These are phyloP conservation scores for Pseudoatta argentina DNA, from an alignment of 1,140 invertebrate genomes.

Conservation along the genomic window DNA sequence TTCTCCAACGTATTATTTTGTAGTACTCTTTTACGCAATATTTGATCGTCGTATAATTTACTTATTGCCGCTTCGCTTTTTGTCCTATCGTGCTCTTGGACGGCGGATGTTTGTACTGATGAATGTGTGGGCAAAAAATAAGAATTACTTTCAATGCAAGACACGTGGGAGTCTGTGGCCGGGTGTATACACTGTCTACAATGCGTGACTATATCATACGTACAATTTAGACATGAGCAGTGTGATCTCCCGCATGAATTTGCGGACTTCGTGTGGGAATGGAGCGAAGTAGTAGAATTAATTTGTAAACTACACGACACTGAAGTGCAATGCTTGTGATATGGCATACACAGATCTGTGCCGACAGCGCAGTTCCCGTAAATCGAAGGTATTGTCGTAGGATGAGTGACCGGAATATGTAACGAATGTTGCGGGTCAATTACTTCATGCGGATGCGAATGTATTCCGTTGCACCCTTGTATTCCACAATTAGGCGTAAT, in stretches of 20 bases:
- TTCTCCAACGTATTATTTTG: constrained; percentile 73
- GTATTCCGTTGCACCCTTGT: constrained; percentile 71
- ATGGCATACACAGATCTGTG: constrained; percentile 78
- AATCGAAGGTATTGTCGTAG: constrained; percentile 70
- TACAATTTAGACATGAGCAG: constrained; percentile 78
- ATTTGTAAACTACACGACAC: constrained; percentile 77
- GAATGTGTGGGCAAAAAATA: constrained; percentile 79
- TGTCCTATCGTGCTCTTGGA: constrained; percentile 78
- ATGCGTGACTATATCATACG: constrained; percentile 80
- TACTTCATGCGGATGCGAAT: constrained; percentile 71
- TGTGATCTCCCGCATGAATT: constrained; percentile 68
- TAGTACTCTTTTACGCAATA: constrained; percentile 74
- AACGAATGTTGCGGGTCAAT: constrained; percentile 73
- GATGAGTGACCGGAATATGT: constrained; percentile 74
- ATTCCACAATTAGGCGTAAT: constrained; percentile 71
- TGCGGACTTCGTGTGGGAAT: constrained; percentile 66
- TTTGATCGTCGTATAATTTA: constrained; percentile 79
- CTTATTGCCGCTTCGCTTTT: constrained; percentile 74
- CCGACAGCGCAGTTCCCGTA: constrained; percentile 75
- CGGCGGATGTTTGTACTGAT: constrained; percentile 75
- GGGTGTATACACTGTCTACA: constrained; percentile 81
- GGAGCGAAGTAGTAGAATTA: constrained; percentile 72
- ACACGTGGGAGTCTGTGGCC: constrained; percentile 72
- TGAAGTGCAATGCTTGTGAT: constrained; percentile 79
- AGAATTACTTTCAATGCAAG: constrained; percentile 77